These are phyloP conservation scores for Zaprionus tsacasi DNA, from an alignment of 1,140 invertebrate genomes.

Conservation along the genomic window DNA sequence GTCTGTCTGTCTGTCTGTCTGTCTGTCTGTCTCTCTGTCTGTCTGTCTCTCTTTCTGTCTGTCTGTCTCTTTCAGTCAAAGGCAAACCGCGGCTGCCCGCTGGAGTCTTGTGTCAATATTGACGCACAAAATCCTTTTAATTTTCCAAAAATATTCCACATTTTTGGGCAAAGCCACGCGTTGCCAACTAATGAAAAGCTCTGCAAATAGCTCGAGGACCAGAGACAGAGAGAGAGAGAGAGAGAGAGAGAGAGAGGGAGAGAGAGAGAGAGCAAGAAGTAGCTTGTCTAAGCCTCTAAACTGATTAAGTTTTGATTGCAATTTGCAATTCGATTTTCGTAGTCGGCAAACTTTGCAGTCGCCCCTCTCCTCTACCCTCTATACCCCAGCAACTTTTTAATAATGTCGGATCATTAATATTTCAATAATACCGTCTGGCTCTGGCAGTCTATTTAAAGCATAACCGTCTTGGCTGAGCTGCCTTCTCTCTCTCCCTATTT, in stretches of 20 bases:
- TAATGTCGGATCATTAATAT: constrained; percentile 78
- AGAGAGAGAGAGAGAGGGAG: not conserved
- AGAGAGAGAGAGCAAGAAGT: not conserved
- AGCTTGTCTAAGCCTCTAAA: constrained; percentile 67
- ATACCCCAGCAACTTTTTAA: constrained; percentile 37
- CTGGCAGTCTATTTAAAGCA: constrained; percentile 59
- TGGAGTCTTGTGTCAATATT: constrained; percentile 80
- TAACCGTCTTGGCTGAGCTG: constrained; percentile 22
- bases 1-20: constrained; percentile 2
- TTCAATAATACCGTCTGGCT: constrained; percentile 73
- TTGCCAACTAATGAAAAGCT: constrained; percentile 71
- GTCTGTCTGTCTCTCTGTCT: not conserved
- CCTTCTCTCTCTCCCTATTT: constrained; percentile 27
- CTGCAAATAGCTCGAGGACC: constrained; percentile 49
- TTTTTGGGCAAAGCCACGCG: constrained; percentile 46
- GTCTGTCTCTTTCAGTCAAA: too few relatives aligned
- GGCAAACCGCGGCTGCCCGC: constrained; percentile 23
- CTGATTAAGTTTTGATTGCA: constrained; percentile 81
- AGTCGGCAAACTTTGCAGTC: constrained; percentile 60
- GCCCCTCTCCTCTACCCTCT: too few relatives aligned
- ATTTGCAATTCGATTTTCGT: constrained; percentile 74
- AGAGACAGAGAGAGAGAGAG: not conserved
- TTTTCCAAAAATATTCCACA: constrained; percentile 71
- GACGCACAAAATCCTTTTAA: constrained; percentile 77
- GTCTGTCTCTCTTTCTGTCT: not conserved